Evolutionary conservation across 2,797 vertebrate species (phyloP), one percentile per base, ranked within the genome.

Genomic region (Phyllotis vaccarum): DNA sequence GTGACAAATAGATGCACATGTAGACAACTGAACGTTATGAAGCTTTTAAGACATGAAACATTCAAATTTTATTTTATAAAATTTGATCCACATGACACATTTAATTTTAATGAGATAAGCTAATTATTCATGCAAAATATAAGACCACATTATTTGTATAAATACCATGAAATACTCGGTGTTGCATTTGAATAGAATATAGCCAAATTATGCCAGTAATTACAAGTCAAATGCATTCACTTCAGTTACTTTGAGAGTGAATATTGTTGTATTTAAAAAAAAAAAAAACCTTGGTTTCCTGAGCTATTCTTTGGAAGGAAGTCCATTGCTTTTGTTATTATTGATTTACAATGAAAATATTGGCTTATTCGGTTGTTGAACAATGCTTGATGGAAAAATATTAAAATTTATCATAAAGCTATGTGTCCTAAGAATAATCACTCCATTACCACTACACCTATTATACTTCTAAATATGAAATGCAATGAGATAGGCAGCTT

Each of bases 111-210:
- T 86, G 97, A 95, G 74, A 78, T 52, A 96, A 98, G 81, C 34
- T 93, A 60, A 31, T 68, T 43, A 93, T 46, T 90, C 97, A 97
- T 97, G 98, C 97, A 98, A 98, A 98, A 74, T 49, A 31, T 89
- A 90, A 90, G 9, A 83, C 22, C 24, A 12, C 14, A 40, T 12
- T 49, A 31, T 70, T 70, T 54, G 24, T 49, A 6, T 54, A n/a
- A 86, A 29, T 68, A 52, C 58, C 58, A 70, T 24, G 21, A 75
- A 93, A 86, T 66, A 79, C 27, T 74, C 74, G 72, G 62, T 43
- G 22, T 62, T 12, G 43, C 8, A 1, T 89, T 89, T 31, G 37
- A 90, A 64, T 54, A 68, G 62, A 93, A 89, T 94, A n/a, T 68
- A 31, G 83, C 54, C 80, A 87, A 80, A 94, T 89, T 40, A 62